Percentiles rank a stretch among this genome's conserved stretches.
Evolutionary conservation across 2,113 vertebrate genomes (phyloP).

Genomic region (Rhabdornis inornatus): DNA sequence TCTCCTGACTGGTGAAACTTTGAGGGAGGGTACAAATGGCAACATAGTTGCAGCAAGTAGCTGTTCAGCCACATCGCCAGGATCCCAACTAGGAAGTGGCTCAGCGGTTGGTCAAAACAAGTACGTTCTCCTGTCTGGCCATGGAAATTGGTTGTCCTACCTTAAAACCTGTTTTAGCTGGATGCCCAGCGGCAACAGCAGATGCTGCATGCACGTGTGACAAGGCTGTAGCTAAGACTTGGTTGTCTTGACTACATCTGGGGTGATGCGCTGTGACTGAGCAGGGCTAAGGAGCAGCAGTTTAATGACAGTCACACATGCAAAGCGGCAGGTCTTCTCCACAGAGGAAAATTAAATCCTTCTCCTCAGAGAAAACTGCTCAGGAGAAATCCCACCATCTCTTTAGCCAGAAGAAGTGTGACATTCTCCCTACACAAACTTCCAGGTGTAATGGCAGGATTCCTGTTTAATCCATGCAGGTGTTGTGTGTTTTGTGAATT

Average conservation of each 20-base stretch:
- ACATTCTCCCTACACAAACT: not conserved
- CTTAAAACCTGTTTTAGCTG: not conserved
- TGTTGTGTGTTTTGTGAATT: slow-evolving; percentile 80
- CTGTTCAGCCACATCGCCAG: rapidly evolving
- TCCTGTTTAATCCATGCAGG: slow-evolving; percentile 60
- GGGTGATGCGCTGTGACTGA: not conserved
- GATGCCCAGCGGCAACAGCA: not conserved
- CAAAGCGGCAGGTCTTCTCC: not conserved
- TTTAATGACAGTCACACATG: not conserved
- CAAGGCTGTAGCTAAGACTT: not conserved
- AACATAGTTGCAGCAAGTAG: not conserved
- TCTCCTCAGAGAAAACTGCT: not conserved
- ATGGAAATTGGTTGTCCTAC: not conserved
- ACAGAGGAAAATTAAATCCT: not conserved
- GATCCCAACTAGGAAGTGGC: not conserved
- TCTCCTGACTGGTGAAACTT: not conserved
- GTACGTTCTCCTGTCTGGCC: rapidly evolving
- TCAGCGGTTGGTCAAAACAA: not conserved
- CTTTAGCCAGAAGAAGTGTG: not conserved
- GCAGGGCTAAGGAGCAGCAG: not conserved
- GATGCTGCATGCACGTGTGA: rapidly evolving
- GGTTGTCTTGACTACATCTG: not conserved
- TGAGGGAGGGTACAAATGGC: not conserved
- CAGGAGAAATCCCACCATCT: not conserved
- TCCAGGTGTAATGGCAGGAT: not conserved